Percentiles rank a stretch among this genome's conserved stretches.
Evolutionary conservation across 2,113 vertebrate genomes (phyloP).

Genomic region (Phainopepla nitens): DNA sequence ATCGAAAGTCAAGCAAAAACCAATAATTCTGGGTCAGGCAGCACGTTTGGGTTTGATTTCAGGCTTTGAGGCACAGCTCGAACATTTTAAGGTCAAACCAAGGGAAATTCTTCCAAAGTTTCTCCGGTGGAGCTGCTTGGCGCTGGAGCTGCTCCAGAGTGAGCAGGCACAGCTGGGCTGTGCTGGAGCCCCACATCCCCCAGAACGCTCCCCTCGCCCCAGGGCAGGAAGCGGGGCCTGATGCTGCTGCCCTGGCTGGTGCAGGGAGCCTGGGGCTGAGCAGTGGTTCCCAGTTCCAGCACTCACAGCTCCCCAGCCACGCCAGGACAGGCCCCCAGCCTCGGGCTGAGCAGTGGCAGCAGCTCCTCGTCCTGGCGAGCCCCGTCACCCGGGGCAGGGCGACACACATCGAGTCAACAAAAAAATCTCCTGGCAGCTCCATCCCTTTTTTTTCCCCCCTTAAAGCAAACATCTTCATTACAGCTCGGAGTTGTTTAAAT

Average conservation of each 20-base stretch:
- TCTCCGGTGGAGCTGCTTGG: accelerated
- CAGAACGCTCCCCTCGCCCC: accelerated
- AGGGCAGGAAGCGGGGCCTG: accelerated
- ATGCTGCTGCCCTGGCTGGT: neutral
- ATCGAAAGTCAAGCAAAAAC: neutral
- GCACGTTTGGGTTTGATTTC: neutral
- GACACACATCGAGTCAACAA: slow-evolving; percentile 39
- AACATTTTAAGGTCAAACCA: slow-evolving; percentile 23
- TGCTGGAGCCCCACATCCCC: accelerated
- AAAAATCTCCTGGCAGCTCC: slow-evolving; percentile 40
- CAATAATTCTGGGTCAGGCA: neutral
- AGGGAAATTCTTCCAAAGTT: neutral
- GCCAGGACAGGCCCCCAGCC: neutral
- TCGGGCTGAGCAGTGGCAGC: neutral
- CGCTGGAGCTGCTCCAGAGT: accelerated
- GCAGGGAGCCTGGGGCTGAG: accelerated
- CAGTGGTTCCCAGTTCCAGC: neutral
- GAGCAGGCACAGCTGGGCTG: accelerated
- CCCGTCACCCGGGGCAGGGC: neutral
- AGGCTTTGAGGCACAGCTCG: neutral
- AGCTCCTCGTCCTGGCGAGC: neutral
- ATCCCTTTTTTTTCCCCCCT: slow-evolving; percentile 18
- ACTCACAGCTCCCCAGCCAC: accelerated
- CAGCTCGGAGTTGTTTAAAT: slow-evolving; percentile 82
- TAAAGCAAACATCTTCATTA: slow-evolving; percentile 82